A percentile compares a stretch with the other conserved stretches of the same genome.
These are phyloP conservation scores for Salvator merianae DNA, from an alignment of 2,113 vertebrate genomes.

Conservation along the genomic window DNA sequence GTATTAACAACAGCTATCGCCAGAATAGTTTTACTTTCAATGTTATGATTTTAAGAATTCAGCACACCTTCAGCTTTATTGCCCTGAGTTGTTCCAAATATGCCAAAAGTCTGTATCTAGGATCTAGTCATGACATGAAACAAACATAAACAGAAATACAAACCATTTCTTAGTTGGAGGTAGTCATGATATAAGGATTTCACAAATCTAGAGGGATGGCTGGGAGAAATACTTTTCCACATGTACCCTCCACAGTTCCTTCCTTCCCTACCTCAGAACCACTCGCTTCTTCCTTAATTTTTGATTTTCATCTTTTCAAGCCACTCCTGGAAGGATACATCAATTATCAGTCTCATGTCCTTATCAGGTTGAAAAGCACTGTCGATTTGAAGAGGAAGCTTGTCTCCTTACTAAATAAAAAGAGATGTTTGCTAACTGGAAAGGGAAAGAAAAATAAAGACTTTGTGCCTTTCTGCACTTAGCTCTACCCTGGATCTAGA, in stretches of 20 bases:
- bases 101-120: too few relatives aligned
- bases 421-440: too few relatives aligned
- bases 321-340: too few relatives aligned
- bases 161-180: background rate
- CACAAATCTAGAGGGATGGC: too few relatives aligned
- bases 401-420: too few relatives aligned
- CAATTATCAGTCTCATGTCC: too few relatives aligned
- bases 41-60: background rate
- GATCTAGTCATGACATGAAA: background rate
- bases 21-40: background rate
- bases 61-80: background rate
- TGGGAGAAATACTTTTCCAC: background rate
- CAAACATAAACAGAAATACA: background rate
- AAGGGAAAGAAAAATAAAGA: too few relatives aligned
- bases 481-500: too few relatives aligned
- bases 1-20: background rate
- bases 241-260: background rate
- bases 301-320: too few relatives aligned
- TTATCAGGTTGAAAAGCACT: too few relatives aligned
- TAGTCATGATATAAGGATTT: background rate
- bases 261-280: background rate
- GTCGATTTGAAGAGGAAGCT: too few relatives aligned
- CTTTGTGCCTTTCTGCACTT: too few relatives aligned
- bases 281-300: background rate
- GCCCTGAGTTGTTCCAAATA: background rate